phyloP scores from a whole-genome alignment of 2,113 vertebrate genomes.

The Rhagologus leucostigma region DNA sequence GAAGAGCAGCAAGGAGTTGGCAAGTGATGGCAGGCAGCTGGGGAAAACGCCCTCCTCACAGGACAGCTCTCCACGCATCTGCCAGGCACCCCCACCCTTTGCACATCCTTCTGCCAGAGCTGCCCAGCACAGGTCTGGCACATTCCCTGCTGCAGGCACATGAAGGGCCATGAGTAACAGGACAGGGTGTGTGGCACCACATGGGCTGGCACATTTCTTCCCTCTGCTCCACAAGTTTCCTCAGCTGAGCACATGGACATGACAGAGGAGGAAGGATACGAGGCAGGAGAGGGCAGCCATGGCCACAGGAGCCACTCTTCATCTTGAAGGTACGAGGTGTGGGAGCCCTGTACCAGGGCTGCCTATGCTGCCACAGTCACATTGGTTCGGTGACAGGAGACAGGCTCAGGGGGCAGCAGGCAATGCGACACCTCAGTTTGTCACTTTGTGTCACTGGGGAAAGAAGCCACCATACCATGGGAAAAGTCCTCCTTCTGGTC shows the following conservation, averaged over 20 bases:
- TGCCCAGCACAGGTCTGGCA: neutral
- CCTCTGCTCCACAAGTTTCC: neutral
- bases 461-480: neutral
- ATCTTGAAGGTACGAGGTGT: fast-evolving
- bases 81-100: neutral
- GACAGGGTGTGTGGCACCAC: neutral
- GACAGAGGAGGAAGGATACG: neutral
- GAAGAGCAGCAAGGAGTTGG: neutral
- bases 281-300: neutral
- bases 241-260: neutral
- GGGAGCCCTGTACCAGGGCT: neutral
- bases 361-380: neutral
- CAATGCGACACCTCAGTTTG: neutral
- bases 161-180: neutral
- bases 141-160: neutral
- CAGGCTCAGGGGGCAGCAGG: neutral
- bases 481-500: neutral
- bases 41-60: neutral
- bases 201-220: neutral
- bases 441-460: neutral
- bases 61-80: fast-evolving
- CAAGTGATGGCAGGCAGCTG: neutral
- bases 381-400: fast-evolving
- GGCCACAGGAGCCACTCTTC: neutral
- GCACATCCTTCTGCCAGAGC: neutral